Conservation (phyloP, 2,113 vertebrate genomes). For the Ciconia maguari region DNA sequence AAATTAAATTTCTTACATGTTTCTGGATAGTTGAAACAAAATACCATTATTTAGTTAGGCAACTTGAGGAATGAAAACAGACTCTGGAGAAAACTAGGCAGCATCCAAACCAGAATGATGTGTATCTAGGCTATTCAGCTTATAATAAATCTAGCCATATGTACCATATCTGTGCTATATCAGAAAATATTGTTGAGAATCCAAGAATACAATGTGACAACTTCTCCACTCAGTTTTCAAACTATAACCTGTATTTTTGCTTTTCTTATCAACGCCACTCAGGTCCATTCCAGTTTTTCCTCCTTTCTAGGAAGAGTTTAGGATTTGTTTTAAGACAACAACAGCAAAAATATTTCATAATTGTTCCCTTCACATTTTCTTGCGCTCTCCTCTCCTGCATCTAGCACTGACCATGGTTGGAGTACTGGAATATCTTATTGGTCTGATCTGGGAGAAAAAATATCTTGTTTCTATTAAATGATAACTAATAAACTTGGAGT, state of each 20-base stretch:
- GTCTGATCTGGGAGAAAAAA: background rate
- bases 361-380: background rate
- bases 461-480: background rate
- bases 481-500: background rate
- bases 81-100: background rate
- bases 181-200: background rate
- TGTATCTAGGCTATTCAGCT: background rate
- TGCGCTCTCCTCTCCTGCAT: background rate
- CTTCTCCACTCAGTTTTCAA: background rate
- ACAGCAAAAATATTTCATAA: background rate
- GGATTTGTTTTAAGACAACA: background rate
- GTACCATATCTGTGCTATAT: background rate
- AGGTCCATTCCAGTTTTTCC: background rate
- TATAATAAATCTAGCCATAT: background rate
- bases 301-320: background rate
- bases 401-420: background rate
- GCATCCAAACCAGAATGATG: background rate
- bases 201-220: background rate
- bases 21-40: background rate
- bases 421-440: background rate
- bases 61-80: background rate
- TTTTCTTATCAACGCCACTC: background rate
- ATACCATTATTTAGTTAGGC: background rate
- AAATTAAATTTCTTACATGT: background rate
- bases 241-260: background rate